Evolutionary conservation across 2,888 invertebrate species (phyloP).

Genomic region (Bellardia pandia): DNA sequence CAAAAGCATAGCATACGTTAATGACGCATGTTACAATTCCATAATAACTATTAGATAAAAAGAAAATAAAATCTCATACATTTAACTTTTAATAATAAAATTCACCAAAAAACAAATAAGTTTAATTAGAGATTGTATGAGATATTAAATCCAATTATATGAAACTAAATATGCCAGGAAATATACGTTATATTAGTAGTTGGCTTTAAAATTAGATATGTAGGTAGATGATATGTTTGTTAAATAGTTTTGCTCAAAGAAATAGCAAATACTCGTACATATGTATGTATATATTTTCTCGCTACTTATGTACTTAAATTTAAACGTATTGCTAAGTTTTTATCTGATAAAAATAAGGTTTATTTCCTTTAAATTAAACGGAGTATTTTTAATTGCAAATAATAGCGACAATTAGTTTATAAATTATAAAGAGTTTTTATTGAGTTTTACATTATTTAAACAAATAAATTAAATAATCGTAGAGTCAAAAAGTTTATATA

Average conservation of each 20-base stretch:
- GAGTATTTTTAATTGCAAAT: too few species aligned
- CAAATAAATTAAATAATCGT: too few species aligned
- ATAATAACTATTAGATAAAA: background rate
- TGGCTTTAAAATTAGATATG: background rate
- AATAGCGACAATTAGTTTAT: too few species aligned
- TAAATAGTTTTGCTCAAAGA: background rate
- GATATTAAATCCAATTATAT: background rate
- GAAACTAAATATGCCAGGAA: background rate
- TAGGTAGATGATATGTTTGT: background rate
- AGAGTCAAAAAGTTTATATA: too few species aligned
- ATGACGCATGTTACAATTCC: background rate
- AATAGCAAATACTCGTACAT: background rate
- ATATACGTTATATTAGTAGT: background rate
- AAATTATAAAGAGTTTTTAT: too few species aligned
- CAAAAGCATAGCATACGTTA: background rate
- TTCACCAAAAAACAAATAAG: background rate
- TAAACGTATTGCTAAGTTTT: too few species aligned
- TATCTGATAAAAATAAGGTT: too few species aligned
- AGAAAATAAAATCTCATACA: background rate
- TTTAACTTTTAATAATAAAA: background rate
- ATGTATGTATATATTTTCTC: too few species aligned
- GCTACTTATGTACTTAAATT: too few species aligned
- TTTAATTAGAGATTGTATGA: background rate
- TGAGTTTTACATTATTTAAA: too few species aligned
- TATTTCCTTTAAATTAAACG: too few species aligned